phyloP scores from a whole-genome alignment of 37 sponge, comb jelly and placozoan species.

The Theonella swinhoei region DNA sequence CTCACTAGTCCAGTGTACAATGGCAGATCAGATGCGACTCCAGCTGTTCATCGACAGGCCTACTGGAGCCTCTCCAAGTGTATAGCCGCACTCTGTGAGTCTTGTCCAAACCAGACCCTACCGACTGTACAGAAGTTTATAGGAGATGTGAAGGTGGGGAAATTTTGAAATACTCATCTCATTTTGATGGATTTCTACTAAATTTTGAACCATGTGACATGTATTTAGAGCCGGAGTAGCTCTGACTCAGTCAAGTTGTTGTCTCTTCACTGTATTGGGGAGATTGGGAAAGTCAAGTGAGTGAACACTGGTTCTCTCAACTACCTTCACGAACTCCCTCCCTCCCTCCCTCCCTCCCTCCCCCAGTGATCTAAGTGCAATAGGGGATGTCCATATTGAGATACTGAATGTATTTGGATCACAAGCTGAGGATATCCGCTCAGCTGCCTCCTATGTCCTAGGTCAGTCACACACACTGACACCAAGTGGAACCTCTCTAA shows the following conservation, averaged over 20 bases:
- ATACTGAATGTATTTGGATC: conserved; percentile 82
- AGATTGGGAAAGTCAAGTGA: conserved; percentile 88
- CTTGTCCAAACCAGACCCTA: conserved; percentile 53
- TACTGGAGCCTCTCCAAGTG: conserved; percentile 88
- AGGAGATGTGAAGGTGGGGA: conserved; percentile 62
- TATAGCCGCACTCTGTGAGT: conserved; percentile 70
- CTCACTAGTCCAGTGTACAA: not conserved
- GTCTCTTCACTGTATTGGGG: conserved; percentile 90
- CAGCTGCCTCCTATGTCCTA: conserved; percentile 95
- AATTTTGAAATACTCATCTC: not conserved
- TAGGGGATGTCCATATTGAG: conserved; percentile 64
- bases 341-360: conserved; percentile 20
- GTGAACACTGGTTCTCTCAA: conserved; percentile 50
- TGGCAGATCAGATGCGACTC: not conserved
- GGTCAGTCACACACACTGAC: conserved; percentile 69
- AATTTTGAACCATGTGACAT: conserved; percentile 59
- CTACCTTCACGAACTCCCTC: conserved; percentile 21
- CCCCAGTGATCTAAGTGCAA: conserved; percentile 85
- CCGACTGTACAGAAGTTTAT: conserved; percentile 70
- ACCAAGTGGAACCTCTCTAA: too few relatives aligned
- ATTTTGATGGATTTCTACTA: conserved; percentile 81
- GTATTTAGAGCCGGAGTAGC: conserved; percentile 58
- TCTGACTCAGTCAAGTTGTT: conserved; percentile 76
- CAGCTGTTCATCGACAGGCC: conserved; percentile 53
- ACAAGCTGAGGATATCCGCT: conserved; percentile 92